Evolutionary conservation across 1,140 invertebrate genomes (phyloP), one percentile per base, ranked within the genome.

Genomic region (Bradynema listronoti): DNA sequence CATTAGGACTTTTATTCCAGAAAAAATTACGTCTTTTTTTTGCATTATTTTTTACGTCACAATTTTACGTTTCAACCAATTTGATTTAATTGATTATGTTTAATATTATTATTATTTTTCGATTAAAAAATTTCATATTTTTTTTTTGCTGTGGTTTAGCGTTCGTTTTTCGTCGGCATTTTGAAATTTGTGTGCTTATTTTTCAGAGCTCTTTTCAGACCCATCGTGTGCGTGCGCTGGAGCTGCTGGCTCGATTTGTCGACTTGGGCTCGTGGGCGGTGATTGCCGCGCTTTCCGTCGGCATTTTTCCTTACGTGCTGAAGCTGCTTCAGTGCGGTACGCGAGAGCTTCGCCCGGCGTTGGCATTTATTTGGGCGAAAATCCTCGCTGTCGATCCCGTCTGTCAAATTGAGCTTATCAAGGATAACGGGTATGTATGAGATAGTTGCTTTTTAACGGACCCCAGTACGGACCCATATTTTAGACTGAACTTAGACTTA

Each of bases 351-450:
- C 82, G 91, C 32, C 88, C 91, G 7, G 82, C 93, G 34, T 83
- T 99, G 49, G 90, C 97, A 29, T 96, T 94, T 77, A 96, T 98
- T 65, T 99, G 94, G 94, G 91, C 94, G 4, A 97, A 97, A 83
- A 96, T 99, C 67, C 81, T 98, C 46, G 91, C 92, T 56, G 90
- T 97, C 9, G 94, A 98, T 80, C 74, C 76, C 11, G 53, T 52
- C 7, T 96, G 91, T 78, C 91, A 97, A 82, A 85, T 85, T 61
- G 94, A 99, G 80, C 81, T 99, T 61, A 89, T 97, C 7, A 87
- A 93, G 68, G 93, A 97, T 58, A 87, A 87, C 78, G 65, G 68
- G 64, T 66, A 27, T 19, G n/a, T 50, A 22, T 43, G 6, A 9
- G 3, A 19, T 4, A 43, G 3, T 24, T n/a, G n/a, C n/a, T n/a